These are phyloP conservation scores for Drosophila kanekoi DNA, from an alignment of 2,888 invertebrate species.

Conservation along the genomic window DNA sequence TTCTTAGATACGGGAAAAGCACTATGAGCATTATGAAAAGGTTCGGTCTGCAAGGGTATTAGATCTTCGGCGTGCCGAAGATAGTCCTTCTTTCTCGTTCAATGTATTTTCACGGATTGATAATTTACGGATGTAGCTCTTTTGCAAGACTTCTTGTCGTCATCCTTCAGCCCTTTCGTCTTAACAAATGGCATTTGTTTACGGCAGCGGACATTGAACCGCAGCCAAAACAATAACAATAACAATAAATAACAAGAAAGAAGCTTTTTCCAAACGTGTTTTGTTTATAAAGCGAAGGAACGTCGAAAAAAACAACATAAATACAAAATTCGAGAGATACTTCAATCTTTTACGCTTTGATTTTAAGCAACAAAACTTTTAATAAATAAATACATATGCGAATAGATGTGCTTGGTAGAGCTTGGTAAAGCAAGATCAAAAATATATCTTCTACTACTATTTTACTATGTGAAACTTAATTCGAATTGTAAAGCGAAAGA, in stretches of 20 bases:
- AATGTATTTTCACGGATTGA: not conserved
- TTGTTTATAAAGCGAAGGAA: constrained; percentile 43
- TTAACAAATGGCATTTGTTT: constrained; percentile 8
- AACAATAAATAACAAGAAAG: constrained; percentile 15
- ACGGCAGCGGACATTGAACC: constrained; percentile 30
- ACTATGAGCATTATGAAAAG: too few species aligned
- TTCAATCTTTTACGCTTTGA: not conserved
- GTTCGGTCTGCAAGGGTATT: too few species aligned
- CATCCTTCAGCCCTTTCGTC: not conserved
- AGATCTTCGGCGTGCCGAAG: too few species aligned
- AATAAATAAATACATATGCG: too few species aligned
- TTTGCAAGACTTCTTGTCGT: too few species aligned
- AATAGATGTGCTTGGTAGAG: too few species aligned
- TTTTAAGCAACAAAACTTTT: not conserved
- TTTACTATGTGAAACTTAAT: too few species aligned
- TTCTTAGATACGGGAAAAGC: too few species aligned
- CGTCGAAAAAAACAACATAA: not conserved
- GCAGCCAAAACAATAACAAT: constrained; percentile 3
- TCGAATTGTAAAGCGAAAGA: too few species aligned
- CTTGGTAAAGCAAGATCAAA: too few species aligned
- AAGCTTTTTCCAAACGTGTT: constrained; percentile 32
- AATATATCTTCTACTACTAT: too few species aligned
- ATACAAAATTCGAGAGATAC: not conserved
- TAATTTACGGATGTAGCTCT: not conserved
- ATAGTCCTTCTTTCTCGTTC: too few species aligned